Base-by-base conservation (phyloP, 2,888 invertebrate species). In the Morpho helenor region DNA sequence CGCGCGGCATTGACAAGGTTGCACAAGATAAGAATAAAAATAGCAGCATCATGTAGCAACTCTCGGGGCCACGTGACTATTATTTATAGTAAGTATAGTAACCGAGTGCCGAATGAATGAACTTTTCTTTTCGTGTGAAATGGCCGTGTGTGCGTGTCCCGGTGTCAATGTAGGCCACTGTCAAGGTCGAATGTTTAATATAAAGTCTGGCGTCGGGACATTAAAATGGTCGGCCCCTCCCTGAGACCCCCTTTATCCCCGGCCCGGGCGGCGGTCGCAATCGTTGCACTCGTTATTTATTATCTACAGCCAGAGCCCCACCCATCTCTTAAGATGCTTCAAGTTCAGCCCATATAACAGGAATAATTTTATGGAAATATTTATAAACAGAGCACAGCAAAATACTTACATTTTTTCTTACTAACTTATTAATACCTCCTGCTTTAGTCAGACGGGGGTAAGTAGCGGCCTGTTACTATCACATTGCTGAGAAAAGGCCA, bases 111-210 rank as follows among this genome's bases (percentile, higher is more conserved):
- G 81, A 83, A 84, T 79, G 83, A 86, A 82, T 84, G 87, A 88
- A 87, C 84, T 85, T 84, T 87, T 87, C 85, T 87, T 85, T 86
- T 83, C 81, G 82, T 86, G 86, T 84, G 73, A 76, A 77, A 77
- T 81, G 82, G 80, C 79, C 77, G 86, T 80, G 87, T 87, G 86
- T 87, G 87, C 84, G 87, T 87, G 87, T 85, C 82, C 82, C 84
- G 80, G 78, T 84, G 86, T 82, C 87, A 80, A 89, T 89, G 88
- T 90, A 87, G 90, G 90, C 87, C 90, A 90, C 75, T 89, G 90
- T 76, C 90, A 90, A 90, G 89, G 90, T 85, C 87, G 89, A 89
- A 89, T 90, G 89, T 89, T 90, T 90, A 89, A 89, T 89, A 90
- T 89, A 89, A 89, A 89, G 89, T 88, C 89, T 88, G 89, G 87